Percentiles rank a stretch among this genome's conserved stretches.
Evolutionary conservation across 2,113 vertebrate genomes (phyloP).

Genomic region (Oreochromis aureus): DNA sequence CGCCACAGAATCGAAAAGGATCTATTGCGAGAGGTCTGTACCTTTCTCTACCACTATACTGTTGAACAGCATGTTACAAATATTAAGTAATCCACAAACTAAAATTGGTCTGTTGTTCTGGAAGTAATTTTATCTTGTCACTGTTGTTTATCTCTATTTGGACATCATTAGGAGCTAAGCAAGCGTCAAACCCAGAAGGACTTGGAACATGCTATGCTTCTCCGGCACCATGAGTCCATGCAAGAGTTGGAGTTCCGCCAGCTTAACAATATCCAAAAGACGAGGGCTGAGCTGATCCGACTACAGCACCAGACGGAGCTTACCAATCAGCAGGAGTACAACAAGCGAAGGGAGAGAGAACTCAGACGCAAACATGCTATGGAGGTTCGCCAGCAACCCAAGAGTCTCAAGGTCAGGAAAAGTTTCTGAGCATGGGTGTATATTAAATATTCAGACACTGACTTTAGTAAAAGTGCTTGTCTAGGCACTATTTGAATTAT

Average conservation of each 20-base stretch:
- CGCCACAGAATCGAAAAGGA: conserved; percentile 95
- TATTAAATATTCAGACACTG: background rate
- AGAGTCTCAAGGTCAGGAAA: conserved; percentile 89
- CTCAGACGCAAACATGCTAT: conserved; percentile 94
- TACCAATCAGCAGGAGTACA: conserved; percentile 98
- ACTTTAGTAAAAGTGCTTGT: background rate
- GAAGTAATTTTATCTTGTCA: background rate
- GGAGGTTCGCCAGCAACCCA: conserved; percentile 98
- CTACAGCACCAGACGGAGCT: conserved; percentile 98
- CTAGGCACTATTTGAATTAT: background rate
- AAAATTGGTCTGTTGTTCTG: background rate
- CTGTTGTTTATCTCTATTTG: background rate
- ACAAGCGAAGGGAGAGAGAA: conserved; percentile 95
- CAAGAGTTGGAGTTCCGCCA: conserved; percentile 98
- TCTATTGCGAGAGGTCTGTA: conserved; percentile 87
- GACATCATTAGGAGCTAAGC: conserved; percentile 84
- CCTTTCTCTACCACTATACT: background rate
- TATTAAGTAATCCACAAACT: background rate
- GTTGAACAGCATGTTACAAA: background rate
- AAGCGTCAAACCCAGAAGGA: conserved; percentile 98
- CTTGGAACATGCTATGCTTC: conserved; percentile 95
- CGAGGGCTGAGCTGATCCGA: conserved; percentile 90
- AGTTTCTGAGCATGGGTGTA: background rate
- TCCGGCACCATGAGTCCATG: conserved; percentile 98
- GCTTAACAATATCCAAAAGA: conserved; percentile 92